Base-by-base conservation (phyloP, 2,797 vertebrate genomes). In the Onychomys arenicola region DNA sequence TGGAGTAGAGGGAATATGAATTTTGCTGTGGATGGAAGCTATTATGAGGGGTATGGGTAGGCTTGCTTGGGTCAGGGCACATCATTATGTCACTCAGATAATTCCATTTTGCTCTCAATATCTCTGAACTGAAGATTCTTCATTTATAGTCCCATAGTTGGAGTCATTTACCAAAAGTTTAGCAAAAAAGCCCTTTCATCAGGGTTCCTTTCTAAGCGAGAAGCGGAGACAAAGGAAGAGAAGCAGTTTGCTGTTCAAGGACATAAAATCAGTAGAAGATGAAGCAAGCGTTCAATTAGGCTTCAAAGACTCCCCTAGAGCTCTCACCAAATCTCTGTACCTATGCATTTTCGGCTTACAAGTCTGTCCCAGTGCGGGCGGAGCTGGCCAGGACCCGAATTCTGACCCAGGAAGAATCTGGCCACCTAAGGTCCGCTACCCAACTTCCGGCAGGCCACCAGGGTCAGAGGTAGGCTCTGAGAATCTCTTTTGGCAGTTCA, bases 101-200 rank as follows among this genome's bases (percentile, higher is more conserved):
- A 78, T 86, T 82, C 46, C 52, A 65, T 65, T 63, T n/a, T n/a
- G 8, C 49, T n/a, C 10, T 75, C 83, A 81, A 80, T 55, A 81
- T 93, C 34, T 95, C 89, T 52, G 46, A 6, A 89, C 73, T 40
- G 40, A 85, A 92, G 59, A 77, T 49, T 61, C 55, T n/a, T 59
- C 88, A 84, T 82, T 92, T 92, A 65, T 77, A 81, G 40, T 46
- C 32, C 73, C 14, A 9, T 23, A 40, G 13, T 65, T 67, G 57
- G 43, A 52, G 49, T 73, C 55, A 9, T 76, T 95, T 89, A 92
- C 63, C 91, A 92, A 89, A 14, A 91, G 4, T 59, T 93, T 89
- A 93, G 63, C 93, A 93, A 89, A 49, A 23, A 91, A 34, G 5
- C 34, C 43, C 49, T 78, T 83, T 89, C 76, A 32, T 5, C 71